phyloP scores from a whole-genome alignment of 1,140 invertebrate species.

The Zaprionus africanus region DNA sequence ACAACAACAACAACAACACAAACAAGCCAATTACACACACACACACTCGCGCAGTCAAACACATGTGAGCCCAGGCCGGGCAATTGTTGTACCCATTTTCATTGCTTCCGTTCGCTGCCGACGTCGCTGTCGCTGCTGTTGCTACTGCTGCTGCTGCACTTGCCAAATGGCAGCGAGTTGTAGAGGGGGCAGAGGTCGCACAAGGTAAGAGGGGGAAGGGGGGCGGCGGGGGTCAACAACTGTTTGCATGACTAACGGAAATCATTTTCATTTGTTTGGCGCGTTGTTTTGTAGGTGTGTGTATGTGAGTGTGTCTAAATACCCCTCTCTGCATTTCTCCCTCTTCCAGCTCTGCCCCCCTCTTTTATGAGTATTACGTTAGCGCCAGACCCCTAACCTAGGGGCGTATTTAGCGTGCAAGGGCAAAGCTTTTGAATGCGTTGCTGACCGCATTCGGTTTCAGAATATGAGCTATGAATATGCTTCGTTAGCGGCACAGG shows the following conservation, averaged over 20 bases:
- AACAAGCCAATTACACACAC: constrained; percentile 24
- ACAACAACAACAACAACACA: constrained; percentile 38
- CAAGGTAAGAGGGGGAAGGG: neutral
- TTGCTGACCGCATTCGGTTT: constrained; percentile 54
- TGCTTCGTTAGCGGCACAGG: constrained; percentile 24
- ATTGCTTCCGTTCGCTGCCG: constrained; percentile 62
- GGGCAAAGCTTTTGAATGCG: constrained; percentile 67
- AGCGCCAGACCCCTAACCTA: constrained; percentile 49
- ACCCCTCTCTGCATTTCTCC: neutral
- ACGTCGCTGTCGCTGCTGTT: constrained; percentile 34
- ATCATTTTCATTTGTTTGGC: constrained; percentile 75
- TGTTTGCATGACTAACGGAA: constrained; percentile 73
- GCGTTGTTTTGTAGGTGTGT: constrained; percentile 48
- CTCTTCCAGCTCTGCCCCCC: neutral
- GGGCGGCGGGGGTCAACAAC: constrained; percentile 26
- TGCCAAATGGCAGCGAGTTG: constrained; percentile 46
- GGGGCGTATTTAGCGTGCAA: constrained; percentile 59
- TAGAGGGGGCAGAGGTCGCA: neutral
- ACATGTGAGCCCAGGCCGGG: constrained; percentile 26
- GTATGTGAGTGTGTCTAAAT: constrained; percentile 11
- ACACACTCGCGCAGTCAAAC: neutral
- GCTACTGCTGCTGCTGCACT: constrained; percentile 52
- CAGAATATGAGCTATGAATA: constrained; percentile 35
- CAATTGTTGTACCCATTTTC: constrained; percentile 70
- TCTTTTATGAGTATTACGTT: neutral